These are phyloP conservation scores for Oncorhynchus keta DNA, from an alignment of 2,113 vertebrate species.

Conservation along the genomic window DNA sequence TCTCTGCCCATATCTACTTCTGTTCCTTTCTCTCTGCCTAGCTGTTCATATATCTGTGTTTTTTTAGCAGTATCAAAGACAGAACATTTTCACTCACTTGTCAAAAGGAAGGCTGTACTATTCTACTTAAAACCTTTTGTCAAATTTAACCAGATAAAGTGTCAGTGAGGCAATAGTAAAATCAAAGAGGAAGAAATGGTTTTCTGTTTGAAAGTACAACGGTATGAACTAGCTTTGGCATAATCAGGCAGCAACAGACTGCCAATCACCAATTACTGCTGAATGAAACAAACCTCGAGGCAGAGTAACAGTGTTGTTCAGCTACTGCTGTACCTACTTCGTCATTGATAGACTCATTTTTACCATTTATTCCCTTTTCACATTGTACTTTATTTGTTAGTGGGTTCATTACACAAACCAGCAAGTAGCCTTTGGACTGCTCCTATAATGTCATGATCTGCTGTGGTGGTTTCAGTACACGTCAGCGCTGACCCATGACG, in stretches of 20 bases:
- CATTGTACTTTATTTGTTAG: too few relatives aligned
- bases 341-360: too few relatives aligned
- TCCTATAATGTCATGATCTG: background rate
- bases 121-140: background rate
- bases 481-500: constrained; percentile 93
- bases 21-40: background rate
- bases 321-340: too few relatives aligned
- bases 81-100: background rate
- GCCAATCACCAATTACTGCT: background rate
- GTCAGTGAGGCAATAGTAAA: background rate
- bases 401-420: too few relatives aligned
- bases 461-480: constrained; percentile 82
- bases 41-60: constrained; percentile 17
- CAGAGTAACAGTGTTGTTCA: background rate
- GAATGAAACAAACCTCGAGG: background rate
- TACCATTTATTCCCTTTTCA: too few relatives aligned
- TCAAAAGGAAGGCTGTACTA: too few relatives aligned
- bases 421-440: too few relatives aligned
- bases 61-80: constrained; percentile 1
- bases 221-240: background rate
- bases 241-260: background rate
- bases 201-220: background rate
- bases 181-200: background rate
- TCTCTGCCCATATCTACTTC: too few relatives aligned
- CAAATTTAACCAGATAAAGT: background rate